phyloP scores from a whole-genome alignment of 2,797 vertebrate genomes.

The Setipinna tenuifilis region DNA sequence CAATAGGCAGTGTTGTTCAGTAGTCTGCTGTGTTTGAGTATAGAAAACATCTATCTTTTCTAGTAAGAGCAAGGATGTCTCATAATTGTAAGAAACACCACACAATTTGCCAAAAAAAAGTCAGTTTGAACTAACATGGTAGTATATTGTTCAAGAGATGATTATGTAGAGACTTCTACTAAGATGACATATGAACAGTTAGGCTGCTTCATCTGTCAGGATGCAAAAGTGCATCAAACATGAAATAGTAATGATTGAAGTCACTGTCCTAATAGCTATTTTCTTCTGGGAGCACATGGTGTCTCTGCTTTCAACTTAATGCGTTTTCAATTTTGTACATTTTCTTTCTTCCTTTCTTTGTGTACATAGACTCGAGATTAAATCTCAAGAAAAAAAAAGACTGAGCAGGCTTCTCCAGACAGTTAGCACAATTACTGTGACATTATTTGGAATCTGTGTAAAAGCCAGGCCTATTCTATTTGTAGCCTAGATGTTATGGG shows the following conservation, averaged over 20 bases:
- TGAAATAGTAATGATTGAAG: not conserved
- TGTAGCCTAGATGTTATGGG: too few relatives aligned
- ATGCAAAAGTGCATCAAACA: not conserved
- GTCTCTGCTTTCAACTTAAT: too few relatives aligned
- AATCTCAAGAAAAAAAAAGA: too few relatives aligned
- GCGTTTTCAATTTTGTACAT: too few relatives aligned
- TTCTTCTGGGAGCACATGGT: too few relatives aligned
- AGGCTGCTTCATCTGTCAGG: not conserved
- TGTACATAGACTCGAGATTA: too few relatives aligned
- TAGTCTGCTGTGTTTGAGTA: not conserved
- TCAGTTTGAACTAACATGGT: not conserved
- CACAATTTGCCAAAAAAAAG: not conserved
- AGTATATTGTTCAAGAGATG: not conserved
- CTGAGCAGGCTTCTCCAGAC: too few relatives aligned
- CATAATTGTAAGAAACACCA: not conserved
- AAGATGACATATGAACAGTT: not conserved
- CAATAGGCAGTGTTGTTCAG: not conserved
- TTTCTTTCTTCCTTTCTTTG: too few relatives aligned
- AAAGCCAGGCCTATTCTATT: too few relatives aligned
- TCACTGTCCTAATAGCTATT: too few relatives aligned
- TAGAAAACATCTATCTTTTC: not conserved
- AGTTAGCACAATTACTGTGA: too few relatives aligned
- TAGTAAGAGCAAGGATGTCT: not conserved
- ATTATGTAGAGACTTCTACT: not conserved
- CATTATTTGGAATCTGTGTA: too few relatives aligned